Conservation (phyloP, 2,113 vertebrate species). For the Sterrhoptilus dennistouni region DNA sequence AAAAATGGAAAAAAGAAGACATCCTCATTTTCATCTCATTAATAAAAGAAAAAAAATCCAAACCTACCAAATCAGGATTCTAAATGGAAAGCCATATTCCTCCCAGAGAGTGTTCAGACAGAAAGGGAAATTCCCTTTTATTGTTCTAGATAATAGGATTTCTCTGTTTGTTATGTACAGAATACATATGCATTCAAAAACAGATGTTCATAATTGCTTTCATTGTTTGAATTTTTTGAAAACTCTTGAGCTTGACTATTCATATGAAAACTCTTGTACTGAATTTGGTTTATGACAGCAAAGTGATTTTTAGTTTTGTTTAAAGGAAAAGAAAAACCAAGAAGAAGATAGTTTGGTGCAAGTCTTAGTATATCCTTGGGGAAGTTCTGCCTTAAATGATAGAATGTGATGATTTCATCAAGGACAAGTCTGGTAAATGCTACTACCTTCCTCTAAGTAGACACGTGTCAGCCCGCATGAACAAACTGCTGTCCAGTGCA, state of each 20-base stretch:
- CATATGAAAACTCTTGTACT: neutral
- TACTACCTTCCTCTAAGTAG: neutral
- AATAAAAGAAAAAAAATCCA: neutral
- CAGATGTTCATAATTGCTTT: slow-evolving; percentile 7
- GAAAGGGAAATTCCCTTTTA: slow-evolving; percentile 53
- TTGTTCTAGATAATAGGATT: slow-evolving; percentile 56
- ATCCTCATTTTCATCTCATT: neutral
- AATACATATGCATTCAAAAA: slow-evolving; percentile 55
- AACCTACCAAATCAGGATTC: neutral
- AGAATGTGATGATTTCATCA: neutral
- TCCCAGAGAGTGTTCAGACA: neutral
- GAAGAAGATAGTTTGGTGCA: neutral
- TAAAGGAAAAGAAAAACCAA: neutral
- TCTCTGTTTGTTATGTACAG: slow-evolving; percentile 32
- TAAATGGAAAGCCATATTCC: neutral
- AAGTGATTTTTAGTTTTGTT: slow-evolving; percentile 13
- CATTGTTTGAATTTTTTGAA: neutral
- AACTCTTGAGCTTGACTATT: slow-evolving; percentile 38
- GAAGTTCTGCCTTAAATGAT: neutral
- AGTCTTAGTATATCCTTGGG: neutral
- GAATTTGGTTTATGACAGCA: slow-evolving; percentile 30
- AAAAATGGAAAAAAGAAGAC: neutral
- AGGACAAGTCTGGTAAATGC: neutral
- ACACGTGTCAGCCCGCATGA: neutral
- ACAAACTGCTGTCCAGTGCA: neutral